Evolutionary conservation across 2,113 vertebrate species (phyloP), one percentile per base, ranked within the genome.

Genomic region (Ardeotis arabs): DNA sequence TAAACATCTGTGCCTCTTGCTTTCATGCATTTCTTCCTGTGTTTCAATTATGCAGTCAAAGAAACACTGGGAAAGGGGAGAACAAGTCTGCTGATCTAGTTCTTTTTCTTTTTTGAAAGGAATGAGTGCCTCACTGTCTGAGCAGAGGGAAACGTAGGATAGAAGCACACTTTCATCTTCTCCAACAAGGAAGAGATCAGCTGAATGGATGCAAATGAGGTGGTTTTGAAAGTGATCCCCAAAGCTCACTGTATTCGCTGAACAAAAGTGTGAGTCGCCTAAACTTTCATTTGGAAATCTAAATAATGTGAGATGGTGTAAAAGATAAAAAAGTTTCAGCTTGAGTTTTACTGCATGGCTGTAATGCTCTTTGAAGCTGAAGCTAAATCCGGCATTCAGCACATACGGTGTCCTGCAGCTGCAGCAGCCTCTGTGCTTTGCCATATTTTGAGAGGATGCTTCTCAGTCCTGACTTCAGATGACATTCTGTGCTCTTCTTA

Each of bases 1-100:
- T 89, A 94, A 98, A 97, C 97, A 97, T 95, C 97, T 97, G 94
- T 97, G 96, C 89, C 72, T 67, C 94, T 84, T 29, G 84, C 94
- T 94, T 95, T 53, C 6, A 10, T 83, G 94, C 35, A 15, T 80
- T 96, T 91, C 86, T 69, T 82, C 82, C 84, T 73, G 12, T 2
- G 19, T 95, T 97, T 97, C 96, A 96, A 95, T 97, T 96, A 96
- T 91, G 82, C 92, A 95, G 92, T 83, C 94, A 92, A 93, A 96
- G 96, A 93, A 80, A 89, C 74, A 90, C 19, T 67, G 69, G 77
- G 85, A 74, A 89, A 90, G 13, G 67, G 27, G 33, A 78, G 70
- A 64, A 60, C 18, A 82, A 62, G 59, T 87, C 81, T 91, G 97
- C 95, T 89, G 92, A 87, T 87, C 73, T 74, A 50, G 92, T 60